phyloP scores from a whole-genome alignment of 2,888 invertebrate genomes.

The Drosophila kanekoi region DNA sequence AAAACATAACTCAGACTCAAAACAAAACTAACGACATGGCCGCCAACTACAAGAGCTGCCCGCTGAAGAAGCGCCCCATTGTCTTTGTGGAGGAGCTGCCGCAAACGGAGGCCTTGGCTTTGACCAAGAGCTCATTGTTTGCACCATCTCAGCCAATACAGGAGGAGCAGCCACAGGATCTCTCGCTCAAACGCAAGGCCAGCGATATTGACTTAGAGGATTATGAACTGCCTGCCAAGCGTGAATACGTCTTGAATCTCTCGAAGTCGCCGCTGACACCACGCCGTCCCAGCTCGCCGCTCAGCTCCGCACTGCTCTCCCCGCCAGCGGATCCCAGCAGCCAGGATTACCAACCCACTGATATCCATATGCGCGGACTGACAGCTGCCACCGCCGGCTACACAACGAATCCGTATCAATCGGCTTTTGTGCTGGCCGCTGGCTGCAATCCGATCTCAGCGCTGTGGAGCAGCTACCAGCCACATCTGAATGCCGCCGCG shows the following conservation, averaged over 20 bases:
- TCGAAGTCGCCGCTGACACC: constrained; percentile 63
- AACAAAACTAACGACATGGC: constrained; percentile 54
- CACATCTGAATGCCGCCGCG: constrained; percentile 51
- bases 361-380: constrained; percentile 82
- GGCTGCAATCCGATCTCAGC: constrained; percentile 81
- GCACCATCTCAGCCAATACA: background rate
- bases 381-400: constrained; percentile 74
- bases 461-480: constrained; percentile 79
- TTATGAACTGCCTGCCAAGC: constrained; percentile 71
- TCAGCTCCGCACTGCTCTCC: constrained; percentile 71
- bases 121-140: constrained; percentile 64
- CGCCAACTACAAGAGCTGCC: constrained; percentile 93
- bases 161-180: constrained; percentile 82
- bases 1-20: background rate
- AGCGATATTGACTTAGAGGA: constrained; percentile 59
- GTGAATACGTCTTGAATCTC: constrained; percentile 82
- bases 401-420: constrained; percentile 77
- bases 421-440: constrained; percentile 79
- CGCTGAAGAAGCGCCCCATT: constrained; percentile 95
- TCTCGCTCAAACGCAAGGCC: constrained; percentile 83
- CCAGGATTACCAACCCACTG: constrained; percentile 65
- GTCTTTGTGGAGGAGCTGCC: constrained; percentile 87
- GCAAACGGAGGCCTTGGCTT: constrained; percentile 72
- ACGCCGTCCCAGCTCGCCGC: constrained; percentile 36
- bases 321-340: constrained; percentile 63